Evolutionary conservation across 2,797 vertebrate species (phyloP), one percentile per base, ranked within the genome.

Genomic region (Hoplostethus atlanticus): DNA sequence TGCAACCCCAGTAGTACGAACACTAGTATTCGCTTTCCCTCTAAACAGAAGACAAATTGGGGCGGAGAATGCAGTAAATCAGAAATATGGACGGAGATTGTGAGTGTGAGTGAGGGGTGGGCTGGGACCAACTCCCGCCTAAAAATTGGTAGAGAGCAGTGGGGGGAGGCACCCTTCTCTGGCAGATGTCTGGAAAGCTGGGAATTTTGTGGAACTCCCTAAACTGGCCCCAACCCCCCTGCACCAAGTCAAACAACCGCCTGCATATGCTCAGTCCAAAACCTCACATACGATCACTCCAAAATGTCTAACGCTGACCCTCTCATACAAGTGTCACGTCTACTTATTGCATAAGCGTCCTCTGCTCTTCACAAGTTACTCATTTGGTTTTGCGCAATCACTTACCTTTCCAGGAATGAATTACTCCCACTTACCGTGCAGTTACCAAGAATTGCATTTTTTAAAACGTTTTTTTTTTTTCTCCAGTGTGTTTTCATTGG

Each of bases 121-220:
- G 12, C 28, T 34, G 12, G 55, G 28, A 15, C 31, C 12, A 55
- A 42, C 30, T 44, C 21, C 30, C 51, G 51, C 9, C 36, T 63
- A 66, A 21, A 46, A 64, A 38, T 60, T 63, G 57, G 47, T 30
- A 25, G 21, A 66, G 52, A 54, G 21, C 16, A 56, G 25, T 36
- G n/a, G 53, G 67, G 64, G 17, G 10, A 1, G 6, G 48, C 17
- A 4, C 8, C 48, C 12, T 34, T 47, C 71, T 8, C 30, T 57
- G 36, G 61, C 55, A 48, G n/a, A 63, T 44, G 31, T 42, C 17
- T 66, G 36, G 51, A 53, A 77, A 59, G 53, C 21, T 50, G 28
- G 13, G 57, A 44, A 36, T 64, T 51, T 64, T 51, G 58, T 34
- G 50, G 25, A 50, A 16, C 34, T 36, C n/a, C 4, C 34, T 17